Evolutionary conservation across 1,140 invertebrate species (phyloP), one percentile per base, ranked within the genome.

Genomic region (Wiebesia pumilae): DNA sequence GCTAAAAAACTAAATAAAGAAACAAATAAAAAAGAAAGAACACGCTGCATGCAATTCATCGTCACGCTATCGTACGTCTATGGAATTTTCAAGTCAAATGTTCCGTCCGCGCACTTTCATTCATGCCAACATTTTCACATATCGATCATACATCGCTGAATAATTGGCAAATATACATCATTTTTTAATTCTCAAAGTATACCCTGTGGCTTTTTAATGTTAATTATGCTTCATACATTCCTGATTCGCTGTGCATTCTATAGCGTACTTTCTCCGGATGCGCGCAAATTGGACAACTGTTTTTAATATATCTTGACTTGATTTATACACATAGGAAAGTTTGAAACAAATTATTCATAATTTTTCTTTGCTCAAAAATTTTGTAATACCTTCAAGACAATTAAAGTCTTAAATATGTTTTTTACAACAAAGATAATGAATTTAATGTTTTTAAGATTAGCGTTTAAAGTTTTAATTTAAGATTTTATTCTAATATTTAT

Each of bases 191-290:
- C 58, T 51, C 58, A 9, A 51, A 27, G 24, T 38, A 38, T 54
- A n/a, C 24, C 33, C 19, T 7, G 38, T 14, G 16, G 30, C 83
- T 78, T 4, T 33, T 62, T 80, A 80, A 77, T 47, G 14, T 79
- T 69, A 79, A 84, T 24, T 35, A 21, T 43, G 75, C 21, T 58
- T 54, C 65, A 24, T 51, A 30, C 51, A 58, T 80, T 65, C 51
- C 30, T 33, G 47, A 24, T 35, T 65, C 54, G 47, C 10, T 65
- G 40, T 7, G 0, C 65, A 21, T 62, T 62, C 51, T 58, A 19
- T 24, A 14, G 38, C 33, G 16, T 38, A 79, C 83, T 84, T 84
- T 84, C 83, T 84, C 83, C 83, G 75, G 83, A 83, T 89, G 78
- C 81, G 54, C 81, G 73, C 77, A 86, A 86, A 82, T 82, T 86